Conservation (phyloP, 1,140 invertebrate genomes). For the Zeugodacus cucurbitae region DNA sequence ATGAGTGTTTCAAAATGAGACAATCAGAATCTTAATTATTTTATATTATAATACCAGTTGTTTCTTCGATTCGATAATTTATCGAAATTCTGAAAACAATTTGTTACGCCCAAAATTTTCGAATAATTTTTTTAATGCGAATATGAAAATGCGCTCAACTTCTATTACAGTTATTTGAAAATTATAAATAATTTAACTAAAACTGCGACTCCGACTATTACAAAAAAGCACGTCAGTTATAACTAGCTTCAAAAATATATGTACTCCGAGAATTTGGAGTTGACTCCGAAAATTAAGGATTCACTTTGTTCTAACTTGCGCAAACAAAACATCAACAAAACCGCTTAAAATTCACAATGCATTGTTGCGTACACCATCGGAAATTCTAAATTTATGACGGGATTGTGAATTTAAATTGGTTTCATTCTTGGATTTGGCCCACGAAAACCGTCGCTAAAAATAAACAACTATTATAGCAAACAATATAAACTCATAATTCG, state of each 20-base stretch:
- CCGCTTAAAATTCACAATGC: not conserved
- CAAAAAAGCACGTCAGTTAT: too few relatives aligned
- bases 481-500: slow-evolving; percentile 16
- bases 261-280: not conserved
- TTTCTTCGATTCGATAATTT: too few relatives aligned
- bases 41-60: too few relatives aligned
- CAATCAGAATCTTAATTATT: too few relatives aligned
- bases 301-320: not conserved
- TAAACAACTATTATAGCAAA: not conserved
- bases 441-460: not conserved
- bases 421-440: not conserved
- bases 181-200: too few relatives aligned
- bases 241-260: not conserved
- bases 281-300: not conserved
- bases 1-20: too few relatives aligned
- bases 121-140: too few relatives aligned
- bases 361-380: not conserved
- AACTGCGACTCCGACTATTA: too few relatives aligned
- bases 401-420: not conserved
- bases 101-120: too few relatives aligned
- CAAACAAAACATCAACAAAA: not conserved
- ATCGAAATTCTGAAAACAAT: too few relatives aligned
- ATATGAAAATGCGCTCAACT: too few relatives aligned
- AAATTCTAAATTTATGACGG: not conserved
- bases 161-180: too few relatives aligned